Evolutionary conservation across 2,113 vertebrate genomes (phyloP).

Genomic region (Lampris incognitus): DNA sequence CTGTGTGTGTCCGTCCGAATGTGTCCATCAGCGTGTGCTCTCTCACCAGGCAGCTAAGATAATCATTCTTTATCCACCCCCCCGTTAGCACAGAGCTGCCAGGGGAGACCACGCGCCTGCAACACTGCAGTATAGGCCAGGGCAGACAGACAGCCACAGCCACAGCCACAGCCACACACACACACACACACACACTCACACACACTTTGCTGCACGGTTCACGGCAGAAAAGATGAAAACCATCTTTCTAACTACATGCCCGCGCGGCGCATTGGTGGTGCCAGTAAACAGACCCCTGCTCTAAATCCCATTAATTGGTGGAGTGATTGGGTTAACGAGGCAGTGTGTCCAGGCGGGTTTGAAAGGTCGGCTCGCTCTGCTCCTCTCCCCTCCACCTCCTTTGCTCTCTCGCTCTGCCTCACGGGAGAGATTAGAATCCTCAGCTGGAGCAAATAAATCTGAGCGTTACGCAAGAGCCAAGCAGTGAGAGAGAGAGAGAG

Average conservation of each 20-base stretch:
- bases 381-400: constrained; percentile 58
- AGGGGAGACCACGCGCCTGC: constrained; percentile 41
- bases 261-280: constrained; percentile 28
- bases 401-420: constrained; percentile 62
- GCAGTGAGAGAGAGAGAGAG: constrained; percentile 48
- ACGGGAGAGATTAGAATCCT: constrained; percentile 79
- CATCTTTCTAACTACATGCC: constrained; percentile 7
- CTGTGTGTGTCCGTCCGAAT: constrained; percentile 4
- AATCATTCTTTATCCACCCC: constrained; percentile 55
- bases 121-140: constrained; percentile 27
- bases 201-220: constrained; percentile 33
- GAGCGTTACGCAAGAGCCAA: constrained; percentile 78
- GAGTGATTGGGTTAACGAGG: constrained; percentile 69
- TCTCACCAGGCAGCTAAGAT: constrained; percentile 38
- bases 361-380: constrained; percentile 46
- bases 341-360: constrained; percentile 54
- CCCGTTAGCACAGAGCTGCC: constrained; percentile 31
- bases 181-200: constrained; percentile 18
- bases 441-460: constrained; percentile 82
- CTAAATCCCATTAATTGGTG: constrained; percentile 64
- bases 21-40: background rate
- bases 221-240: constrained; percentile 27
- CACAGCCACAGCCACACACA: background rate
- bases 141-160: background rate
- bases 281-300: constrained; percentile 50